These are phyloP conservation scores for Enteromius fasciolatus DNA, from an alignment of 2,797 vertebrate genomes.

Conservation along the genomic window DNA sequence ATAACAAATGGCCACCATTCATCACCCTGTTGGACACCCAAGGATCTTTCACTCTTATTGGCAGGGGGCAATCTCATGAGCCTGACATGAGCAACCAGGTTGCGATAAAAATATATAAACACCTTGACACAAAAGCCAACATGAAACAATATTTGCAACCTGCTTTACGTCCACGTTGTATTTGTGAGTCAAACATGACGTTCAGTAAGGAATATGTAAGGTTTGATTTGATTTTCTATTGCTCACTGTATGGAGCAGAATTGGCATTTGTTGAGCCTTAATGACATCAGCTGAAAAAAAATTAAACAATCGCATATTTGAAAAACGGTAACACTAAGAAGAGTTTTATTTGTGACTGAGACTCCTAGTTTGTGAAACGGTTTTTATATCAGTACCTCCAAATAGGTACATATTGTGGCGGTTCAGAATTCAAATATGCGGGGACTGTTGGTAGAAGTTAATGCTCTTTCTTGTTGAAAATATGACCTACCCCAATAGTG, in stretches of 20 bases:
- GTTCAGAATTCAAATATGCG: too few species aligned
- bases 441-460: too few species aligned
- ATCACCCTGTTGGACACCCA: conserved; percentile 72
- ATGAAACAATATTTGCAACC: not conserved
- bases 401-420: not conserved
- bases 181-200: not conserved
- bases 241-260: not conserved
- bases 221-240: not conserved
- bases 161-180: not conserved
- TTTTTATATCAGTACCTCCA: not conserved
- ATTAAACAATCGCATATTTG: not conserved
- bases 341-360: not conserved
- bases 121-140: conserved; percentile 4
- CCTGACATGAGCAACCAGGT: conserved; percentile 40
- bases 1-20: conserved; percentile 74
- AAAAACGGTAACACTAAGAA: not conserved
- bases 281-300: not conserved
- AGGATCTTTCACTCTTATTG: conserved; percentile 65
- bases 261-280: not conserved
- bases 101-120: conserved; percentile 34
- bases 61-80: conserved; percentile 58
- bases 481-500: too few species aligned
- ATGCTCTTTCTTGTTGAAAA: too few species aligned
- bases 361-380: not conserved
- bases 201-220: not conserved